Base-by-base conservation (phyloP, 2,888 invertebrate genomes). In the Shargacucullia verbasci region DNA sequence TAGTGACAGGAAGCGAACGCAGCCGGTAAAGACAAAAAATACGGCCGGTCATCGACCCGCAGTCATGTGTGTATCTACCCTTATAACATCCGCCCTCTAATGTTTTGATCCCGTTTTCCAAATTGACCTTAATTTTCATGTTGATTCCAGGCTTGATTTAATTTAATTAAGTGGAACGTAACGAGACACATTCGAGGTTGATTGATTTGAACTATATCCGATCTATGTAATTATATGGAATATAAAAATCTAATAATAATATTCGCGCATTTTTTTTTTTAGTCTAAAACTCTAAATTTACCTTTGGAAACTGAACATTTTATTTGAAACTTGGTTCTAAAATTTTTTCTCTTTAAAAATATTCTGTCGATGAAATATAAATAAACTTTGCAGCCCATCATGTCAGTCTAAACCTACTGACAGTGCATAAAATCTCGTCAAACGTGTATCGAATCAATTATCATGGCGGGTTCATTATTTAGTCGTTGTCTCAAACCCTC, bases 1-100 rank as follows among this genome's bases (percentile, higher is more conserved):
- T 87, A 89, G 89, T 90, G 89, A 90, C 93, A 90, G 94, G 94
- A 94, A 92, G 77, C 85, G 81, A 72, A 80, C 85, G 79, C 92
- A 91, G 89, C 89, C 91, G 93, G 89, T 88, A 86, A 75, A 75
- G 78, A 84, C 83, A 88, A 89, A 91, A 91, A 86, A 76, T 71
- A 60, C 73, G 69, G 70, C 64, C 86, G 92, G 90, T 86, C 91
- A 79, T 80, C 84, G 90, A 91, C 89, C 91, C 67, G 60, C 63
- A 62, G 53, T 62, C n/a, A 48, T 47, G 60, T 78, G 78, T 78
- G 79, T 70, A 63, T 70, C 79, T 80, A 82, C 80, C 85, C 83
- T 82, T 82, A 82, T 77, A 70, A 74, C 64, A 67, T 79, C 75
- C 73, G 70, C 63, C 70, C 64, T 74, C 72, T 76, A 79, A 71